Evolutionary conservation across 2,797 vertebrate species (phyloP).

Genomic region (Masticophis lateralis): DNA sequence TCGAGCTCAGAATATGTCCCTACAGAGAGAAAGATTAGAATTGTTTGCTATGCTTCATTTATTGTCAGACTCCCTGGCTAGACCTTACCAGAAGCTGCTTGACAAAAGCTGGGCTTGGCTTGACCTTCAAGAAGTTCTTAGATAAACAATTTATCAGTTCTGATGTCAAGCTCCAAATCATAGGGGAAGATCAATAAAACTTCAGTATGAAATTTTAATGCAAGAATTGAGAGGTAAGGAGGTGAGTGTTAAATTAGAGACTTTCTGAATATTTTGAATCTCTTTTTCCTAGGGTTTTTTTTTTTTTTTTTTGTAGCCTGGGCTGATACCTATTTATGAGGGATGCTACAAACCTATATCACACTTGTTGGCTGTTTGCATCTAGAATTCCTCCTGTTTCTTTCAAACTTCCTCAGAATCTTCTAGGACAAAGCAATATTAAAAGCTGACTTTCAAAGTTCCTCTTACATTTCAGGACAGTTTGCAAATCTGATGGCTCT

Average conservation of each 20-base stretch:
- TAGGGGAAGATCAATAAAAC: background rate
- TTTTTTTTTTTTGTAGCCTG: background rate
- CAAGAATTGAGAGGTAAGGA: background rate
- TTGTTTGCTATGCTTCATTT: background rate
- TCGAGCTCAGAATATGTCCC: background rate
- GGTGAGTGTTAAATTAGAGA: background rate
- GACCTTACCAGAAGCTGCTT: background rate
- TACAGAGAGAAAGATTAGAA: background rate
- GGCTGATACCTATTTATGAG: background rate
- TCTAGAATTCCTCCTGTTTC: background rate
- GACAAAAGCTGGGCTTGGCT: background rate
- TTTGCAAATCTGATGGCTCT: background rate
- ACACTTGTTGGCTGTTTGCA: background rate
- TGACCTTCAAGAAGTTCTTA: background rate
- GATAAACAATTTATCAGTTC: background rate
- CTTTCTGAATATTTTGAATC: background rate
- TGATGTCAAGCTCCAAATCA: background rate
- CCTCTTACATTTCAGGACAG: background rate
- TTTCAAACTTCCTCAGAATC: background rate
- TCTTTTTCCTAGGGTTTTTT: background rate
- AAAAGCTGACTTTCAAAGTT: background rate
- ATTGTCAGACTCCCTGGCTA: background rate
- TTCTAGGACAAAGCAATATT: background rate
- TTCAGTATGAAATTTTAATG: background rate
- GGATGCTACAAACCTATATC: background rate